A percentile compares a stretch with the other conserved stretches of the same genome.
phyloP scores from a whole-genome alignment of 2,113 vertebrate species.

The Myxocyprinus asiaticus region DNA sequence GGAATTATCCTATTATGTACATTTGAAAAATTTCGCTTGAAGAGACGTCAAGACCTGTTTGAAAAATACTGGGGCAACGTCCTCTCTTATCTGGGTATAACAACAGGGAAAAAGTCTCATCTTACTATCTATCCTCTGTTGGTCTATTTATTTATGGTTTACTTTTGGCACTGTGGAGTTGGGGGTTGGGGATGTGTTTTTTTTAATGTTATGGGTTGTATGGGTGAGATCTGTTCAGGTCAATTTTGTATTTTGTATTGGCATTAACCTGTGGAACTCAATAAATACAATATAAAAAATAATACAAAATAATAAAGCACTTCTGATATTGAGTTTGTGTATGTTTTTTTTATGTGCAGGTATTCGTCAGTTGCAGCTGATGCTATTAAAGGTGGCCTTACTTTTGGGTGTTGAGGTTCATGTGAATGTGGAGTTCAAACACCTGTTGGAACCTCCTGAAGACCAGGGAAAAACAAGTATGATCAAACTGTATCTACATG shows the following conservation, averaged over 20 bases:
- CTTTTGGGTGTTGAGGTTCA: conserved; percentile 94
- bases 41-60: not conserved
- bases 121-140: not conserved
- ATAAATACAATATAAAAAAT: too few species aligned
- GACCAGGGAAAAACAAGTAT: conserved; percentile 84
- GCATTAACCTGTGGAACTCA: too few species aligned
- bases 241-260: too few species aligned
- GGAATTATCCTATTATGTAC: too few species aligned
- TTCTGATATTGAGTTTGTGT: not conserved
- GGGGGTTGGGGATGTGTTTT: not conserved
- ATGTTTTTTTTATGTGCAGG: conserved; percentile 68
- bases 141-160: not conserved
- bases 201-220: too few species aligned
- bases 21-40: not conserved
- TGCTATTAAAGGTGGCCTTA: conserved; percentile 92
- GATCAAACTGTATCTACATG: not conserved
- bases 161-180: not conserved
- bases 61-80: not conserved
- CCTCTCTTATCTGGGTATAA: not conserved
- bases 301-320: too few species aligned
- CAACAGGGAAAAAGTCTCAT: not conserved
- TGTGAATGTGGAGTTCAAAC: conserved; percentile 91
- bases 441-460: conserved; percentile 84
- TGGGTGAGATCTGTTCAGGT: too few species aligned
- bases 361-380: conserved; percentile 94